Conservation (phyloP, 2,888 invertebrate species). For the Saturnia japonica region DNA sequence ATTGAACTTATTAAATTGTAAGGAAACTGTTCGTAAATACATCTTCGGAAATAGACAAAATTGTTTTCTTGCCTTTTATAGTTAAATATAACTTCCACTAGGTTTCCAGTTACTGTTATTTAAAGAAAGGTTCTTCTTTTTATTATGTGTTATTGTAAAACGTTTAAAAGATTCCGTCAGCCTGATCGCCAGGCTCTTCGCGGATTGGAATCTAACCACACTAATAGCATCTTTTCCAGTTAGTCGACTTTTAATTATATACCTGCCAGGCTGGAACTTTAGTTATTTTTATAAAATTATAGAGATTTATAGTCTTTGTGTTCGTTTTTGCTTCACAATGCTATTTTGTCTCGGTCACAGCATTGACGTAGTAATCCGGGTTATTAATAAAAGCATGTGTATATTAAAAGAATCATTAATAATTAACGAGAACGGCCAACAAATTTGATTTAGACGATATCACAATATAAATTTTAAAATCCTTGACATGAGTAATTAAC, state of each 20-base stretch:
- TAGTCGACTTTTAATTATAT: conserved; percentile 26
- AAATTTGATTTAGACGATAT: not conserved
- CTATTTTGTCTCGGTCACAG: not conserved
- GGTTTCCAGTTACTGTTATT: not conserved
- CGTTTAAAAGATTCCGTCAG: conserved; percentile 20
- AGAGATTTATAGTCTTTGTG: conserved; percentile 21
- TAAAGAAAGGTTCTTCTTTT: not conserved
- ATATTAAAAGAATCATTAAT: not conserved
- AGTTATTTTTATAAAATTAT: conserved; percentile 28
- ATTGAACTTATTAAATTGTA: conserved; percentile 24
- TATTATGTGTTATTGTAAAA: not conserved
- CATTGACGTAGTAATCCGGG: not conserved
- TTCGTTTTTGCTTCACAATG: conserved; percentile 16
- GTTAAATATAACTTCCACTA: not conserved
- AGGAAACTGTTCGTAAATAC: conserved; percentile 33
- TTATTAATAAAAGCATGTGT: not conserved
- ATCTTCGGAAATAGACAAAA: conserved; percentile 25
- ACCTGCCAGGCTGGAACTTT: conserved; percentile 29
- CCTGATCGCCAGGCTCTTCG: conserved; percentile 2
- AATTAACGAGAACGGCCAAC: not conserved
- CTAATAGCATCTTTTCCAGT: conserved; percentile 23
- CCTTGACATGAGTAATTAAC: conserved; percentile 1
- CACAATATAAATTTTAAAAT: conserved; percentile 3
- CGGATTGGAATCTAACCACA: conserved; percentile 21
- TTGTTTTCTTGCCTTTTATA: conserved; percentile 23